Base-by-base conservation (phyloP, 2,797 vertebrate genomes). In the Rhadinocentrus ornatus region DNA sequence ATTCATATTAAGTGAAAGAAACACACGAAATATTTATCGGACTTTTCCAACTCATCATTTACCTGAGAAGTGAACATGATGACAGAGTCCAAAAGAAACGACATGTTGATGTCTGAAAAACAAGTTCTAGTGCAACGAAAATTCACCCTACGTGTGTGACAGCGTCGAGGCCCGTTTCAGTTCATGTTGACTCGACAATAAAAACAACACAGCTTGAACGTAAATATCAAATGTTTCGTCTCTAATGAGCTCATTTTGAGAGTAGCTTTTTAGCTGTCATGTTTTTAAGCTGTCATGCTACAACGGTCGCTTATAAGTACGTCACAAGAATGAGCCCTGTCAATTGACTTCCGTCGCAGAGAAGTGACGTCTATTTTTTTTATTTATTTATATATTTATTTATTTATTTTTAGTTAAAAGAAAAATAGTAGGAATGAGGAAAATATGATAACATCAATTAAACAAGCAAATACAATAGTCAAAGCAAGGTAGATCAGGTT, bases 21-120 rank as follows among this genome's bases (percentile, higher is more conserved):
- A 46, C 4, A 57, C 39, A 12, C 16, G 37, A 22, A 16, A 41
- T 6, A 26, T 31, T 16, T 2, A 12, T 35, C 4, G 12, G 11
- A 66, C 62, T 66, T 20, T 44, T 59, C 1, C 20, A 66, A 32
- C 27, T 66, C 37, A 9, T 20, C 1, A 3, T 84, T n/a, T 94
- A 98, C 97, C 96, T 98, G 97, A 5, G 97, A 98, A 66, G 96
- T 97, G 90, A 98, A 94, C 96, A 97, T 97, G 78, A 99, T 96
- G 84, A 97, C 90, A 15, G 97, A 98, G 77, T 99, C 97, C 67
- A 97, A 91, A 29, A 98, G 88, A 89, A 99, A 98, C 73, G 96
- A 98, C 97, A 99, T 99, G 87, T 35, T 69, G 86, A 37, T 59
- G 85, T 52, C 46, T 41, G 34, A 57, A 16, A 59, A 68, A 29